Evolutionary conservation across 2,113 vertebrate genomes (phyloP), one percentile per base, ranked within the genome.

Genomic region (Pithys albifrons): DNA sequence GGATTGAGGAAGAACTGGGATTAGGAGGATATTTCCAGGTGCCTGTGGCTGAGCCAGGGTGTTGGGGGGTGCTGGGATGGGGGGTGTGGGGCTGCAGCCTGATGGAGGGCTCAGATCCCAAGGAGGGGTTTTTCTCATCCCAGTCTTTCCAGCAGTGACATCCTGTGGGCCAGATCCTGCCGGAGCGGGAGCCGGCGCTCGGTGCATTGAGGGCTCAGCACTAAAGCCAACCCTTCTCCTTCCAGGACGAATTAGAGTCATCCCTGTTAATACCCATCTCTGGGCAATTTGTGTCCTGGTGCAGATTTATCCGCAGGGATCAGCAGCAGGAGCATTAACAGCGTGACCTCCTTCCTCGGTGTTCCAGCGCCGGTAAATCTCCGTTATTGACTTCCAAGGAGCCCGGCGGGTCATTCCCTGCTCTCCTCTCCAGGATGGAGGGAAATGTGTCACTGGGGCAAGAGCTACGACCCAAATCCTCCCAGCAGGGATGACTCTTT

Each of bases 151-250:
- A 19, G 51, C 24, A 69, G 29, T 0, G 0, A 39, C 35, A 9
- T n/a, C 27, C 74, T 9, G 31, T 8, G 52, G 35, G 23, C 11
- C 18, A 33, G 29, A 20, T 57, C 76, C 80, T 33, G 31, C 27
- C 1, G 41, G 48, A 45, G n/a, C 1, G 1, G 51, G 52, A 77
- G 35, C 84, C 4, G 8, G 51, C 1, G 5, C 57, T 79, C 0
- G 0, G 31, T 43, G 41, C 1, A 0, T 4, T 0, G 0, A 57
- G 25, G 7, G 12, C 33, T 75, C 48, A 3, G 27, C 0, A 1
- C 62, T 41, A 48, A 43, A 81, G 54, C 18, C 69, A 43, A 6
- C 12, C 6, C 19, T 70, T 61, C 17, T 64, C 49, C 61, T 88
- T 35, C 31, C 65, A 29, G 4, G 2, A 54, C 52, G 59, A 31